Evolutionary conservation across 2,888 invertebrate species (phyloP).

Genomic region (Embidobia sp.): DNA sequence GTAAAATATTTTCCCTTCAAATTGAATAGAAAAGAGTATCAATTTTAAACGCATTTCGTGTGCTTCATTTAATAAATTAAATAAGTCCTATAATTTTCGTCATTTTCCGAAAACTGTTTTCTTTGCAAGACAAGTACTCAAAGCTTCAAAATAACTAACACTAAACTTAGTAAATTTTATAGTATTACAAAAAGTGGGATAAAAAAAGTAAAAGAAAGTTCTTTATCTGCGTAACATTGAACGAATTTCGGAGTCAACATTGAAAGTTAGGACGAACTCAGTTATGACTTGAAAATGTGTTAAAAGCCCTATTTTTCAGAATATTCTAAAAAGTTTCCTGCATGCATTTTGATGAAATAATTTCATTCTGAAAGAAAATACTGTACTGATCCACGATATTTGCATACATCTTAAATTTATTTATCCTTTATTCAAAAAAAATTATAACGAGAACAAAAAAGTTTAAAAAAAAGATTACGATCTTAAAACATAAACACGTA

Average conservation of each 20-base stretch:
- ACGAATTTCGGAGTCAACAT: slow-evolving; percentile 11
- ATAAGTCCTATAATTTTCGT: slow-evolving; percentile 7
- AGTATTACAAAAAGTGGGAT: neutral
- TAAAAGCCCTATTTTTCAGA: slow-evolving; percentile 24
- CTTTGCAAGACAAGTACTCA: too few relatives aligned
- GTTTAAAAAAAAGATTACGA: too few relatives aligned
- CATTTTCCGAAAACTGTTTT: neutral
- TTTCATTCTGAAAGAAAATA: slow-evolving; percentile 3
- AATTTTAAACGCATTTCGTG: too few relatives aligned
- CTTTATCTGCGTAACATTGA: slow-evolving; percentile 5
- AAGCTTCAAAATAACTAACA: slow-evolving; percentile 20
- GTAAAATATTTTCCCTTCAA: slow-evolving; percentile 31
- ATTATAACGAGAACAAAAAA: too few relatives aligned
- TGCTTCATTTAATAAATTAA: too few relatives aligned
- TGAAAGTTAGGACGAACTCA: slow-evolving; percentile 26
- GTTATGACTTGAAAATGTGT: slow-evolving; percentile 37
- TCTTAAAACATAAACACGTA: too few relatives aligned
- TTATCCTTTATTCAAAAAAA: too few relatives aligned
- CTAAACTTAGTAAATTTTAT: slow-evolving; percentile 19
- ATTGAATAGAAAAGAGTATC: too few relatives aligned
- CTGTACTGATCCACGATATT: slow-evolving; percentile 11
- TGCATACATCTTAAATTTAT: too few relatives aligned
- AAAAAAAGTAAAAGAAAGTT: slow-evolving; percentile 22
- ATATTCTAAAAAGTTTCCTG: slow-evolving; percentile 7
- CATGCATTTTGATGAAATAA: slow-evolving; percentile 35